Base-by-base conservation (phyloP, 1,140 invertebrate species). In the Anastrepha ludens region DNA sequence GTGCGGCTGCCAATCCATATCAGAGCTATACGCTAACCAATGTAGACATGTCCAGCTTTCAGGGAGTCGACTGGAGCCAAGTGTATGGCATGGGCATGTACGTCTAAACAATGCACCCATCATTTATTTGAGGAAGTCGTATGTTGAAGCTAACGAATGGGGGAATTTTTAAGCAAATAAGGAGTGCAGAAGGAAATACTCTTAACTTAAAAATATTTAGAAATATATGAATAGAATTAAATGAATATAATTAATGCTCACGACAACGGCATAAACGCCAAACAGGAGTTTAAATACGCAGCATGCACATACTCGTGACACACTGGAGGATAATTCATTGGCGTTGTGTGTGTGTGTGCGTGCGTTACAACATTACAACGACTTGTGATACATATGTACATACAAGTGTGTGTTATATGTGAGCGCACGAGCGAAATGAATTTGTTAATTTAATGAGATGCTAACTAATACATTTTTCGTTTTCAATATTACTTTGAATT, bases 71-170 rank as follows among this genome's bases (percentile, higher is more conserved):
- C 94, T 98, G 97, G 97, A 95, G 96, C 89, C 96, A 96, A 90
- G 97, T 98, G 96, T 98, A 98, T 93, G 97, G 97, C 89, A 97
- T 97, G 95, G 97, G 97, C 91, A 97, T 97, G 97, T 98, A 97
- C 94, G 97, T 97, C 91, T 97, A 96, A 94, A 44, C n/a, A 17
- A 13, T 13, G 11, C 60, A 65, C 4, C 6, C 64, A 39, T 55
- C 29, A 29, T 86, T 20, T 20, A 55, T 3, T 58, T 13, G 20
- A 59, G 17, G 15, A 44, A 20, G 13, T 17, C 55, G 81, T 17
- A 17, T n/a, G 81, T 41, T 67, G 13, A 20, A 67, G 1, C 67
- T 44, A 74, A 5, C 44, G 39, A 70, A 47, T 74, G 44, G 47
- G 15, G 74, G 39, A 67, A 39, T 67, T 29, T 67, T 29, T 58